A percentile compares a stretch with the other conserved stretches of the same genome.
These are phyloP conservation scores for Cryptus viduatorius DNA, from an alignment of 2,888 invertebrate species.

Conservation along the genomic window DNA sequence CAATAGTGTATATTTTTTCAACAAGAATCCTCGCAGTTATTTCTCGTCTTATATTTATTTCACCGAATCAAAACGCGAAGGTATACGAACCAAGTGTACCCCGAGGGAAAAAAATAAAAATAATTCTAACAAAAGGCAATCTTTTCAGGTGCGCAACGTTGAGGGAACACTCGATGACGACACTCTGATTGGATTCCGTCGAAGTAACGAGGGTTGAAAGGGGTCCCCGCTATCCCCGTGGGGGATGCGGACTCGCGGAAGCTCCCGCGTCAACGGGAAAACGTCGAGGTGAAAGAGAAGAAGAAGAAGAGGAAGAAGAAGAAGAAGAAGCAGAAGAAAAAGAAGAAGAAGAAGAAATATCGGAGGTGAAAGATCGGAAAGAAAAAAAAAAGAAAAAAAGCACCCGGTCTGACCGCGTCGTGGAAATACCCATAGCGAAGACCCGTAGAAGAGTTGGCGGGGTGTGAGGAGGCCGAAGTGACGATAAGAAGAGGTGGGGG, in stretches of 20 bases:
- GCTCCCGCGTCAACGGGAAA: constrained; percentile 26
- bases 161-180: constrained; percentile 41
- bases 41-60: background rate
- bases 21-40: background rate
- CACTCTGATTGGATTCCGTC: constrained; percentile 57
- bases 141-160: constrained; percentile 58
- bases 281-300: constrained; percentile 20
- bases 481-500: constrained; percentile 45
- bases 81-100: too few relatives aligned
- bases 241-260: constrained; percentile 9
- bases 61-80: background rate
- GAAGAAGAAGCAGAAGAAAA: constrained; percentile 39
- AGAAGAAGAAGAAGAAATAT: constrained; percentile 28
- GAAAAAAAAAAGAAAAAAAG: constrained; percentile 41
- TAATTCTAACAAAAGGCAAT: constrained; percentile 14
- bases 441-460: constrained; percentile 23
- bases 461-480: constrained; percentile 24
- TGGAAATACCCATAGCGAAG: constrained; percentile 54
- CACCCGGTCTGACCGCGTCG: constrained; percentile 18
- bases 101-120: background rate
- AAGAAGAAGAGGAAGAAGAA: constrained; percentile 54
- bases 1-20: background rate
- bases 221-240: constrained; percentile 5
- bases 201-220: constrained; percentile 40
- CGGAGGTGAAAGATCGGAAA: constrained; percentile 52